These are phyloP conservation scores for Drosophila koepferae DNA, from an alignment of 2,888 invertebrate species.

Conservation along the genomic window DNA sequence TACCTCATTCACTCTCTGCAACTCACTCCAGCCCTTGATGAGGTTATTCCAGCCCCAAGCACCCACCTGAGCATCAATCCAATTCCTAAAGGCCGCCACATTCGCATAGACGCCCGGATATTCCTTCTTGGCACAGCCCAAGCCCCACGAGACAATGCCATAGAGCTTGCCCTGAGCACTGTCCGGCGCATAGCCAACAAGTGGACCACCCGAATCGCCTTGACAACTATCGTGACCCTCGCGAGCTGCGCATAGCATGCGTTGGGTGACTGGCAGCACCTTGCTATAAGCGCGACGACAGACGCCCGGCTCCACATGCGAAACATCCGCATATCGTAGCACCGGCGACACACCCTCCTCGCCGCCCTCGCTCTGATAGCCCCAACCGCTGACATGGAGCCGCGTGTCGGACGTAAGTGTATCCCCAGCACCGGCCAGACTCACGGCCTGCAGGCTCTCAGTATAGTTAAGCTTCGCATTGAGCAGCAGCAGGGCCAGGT, in stretches of 20 bases:
- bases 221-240: slow-evolving; percentile 80
- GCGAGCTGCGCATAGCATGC: slow-evolving; percentile 80
- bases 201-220: slow-evolving; percentile 82
- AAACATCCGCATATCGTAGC: slow-evolving; percentile 71
- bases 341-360: slow-evolving; percentile 55
- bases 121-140: slow-evolving; percentile 76
- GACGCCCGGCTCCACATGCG: slow-evolving; percentile 48
- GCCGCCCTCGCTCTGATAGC: slow-evolving; percentile 67
- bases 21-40: slow-evolving; percentile 60
- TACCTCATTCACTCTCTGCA: slow-evolving; percentile 36
- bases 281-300: slow-evolving; percentile 68
- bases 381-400: slow-evolving; percentile 80
- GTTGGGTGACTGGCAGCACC: slow-evolving; percentile 68
- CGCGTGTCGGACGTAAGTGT: slow-evolving; percentile 38
- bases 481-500: slow-evolving; percentile 77
- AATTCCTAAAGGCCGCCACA: slow-evolving; percentile 67
- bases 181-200: slow-evolving; percentile 62
- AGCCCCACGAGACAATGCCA: slow-evolving; percentile 81
- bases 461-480: slow-evolving; percentile 65
- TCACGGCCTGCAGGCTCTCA: slow-evolving; percentile 60
- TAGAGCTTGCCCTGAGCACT: slow-evolving; percentile 58
- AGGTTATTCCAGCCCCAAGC: slow-evolving; percentile 69
- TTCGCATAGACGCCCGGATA: slow-evolving; percentile 80
- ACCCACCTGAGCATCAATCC: slow-evolving; percentile 75
- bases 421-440: slow-evolving; percentile 57